Conservation (phyloP, 2,113 vertebrate species). For the Etia nguti region DNA sequence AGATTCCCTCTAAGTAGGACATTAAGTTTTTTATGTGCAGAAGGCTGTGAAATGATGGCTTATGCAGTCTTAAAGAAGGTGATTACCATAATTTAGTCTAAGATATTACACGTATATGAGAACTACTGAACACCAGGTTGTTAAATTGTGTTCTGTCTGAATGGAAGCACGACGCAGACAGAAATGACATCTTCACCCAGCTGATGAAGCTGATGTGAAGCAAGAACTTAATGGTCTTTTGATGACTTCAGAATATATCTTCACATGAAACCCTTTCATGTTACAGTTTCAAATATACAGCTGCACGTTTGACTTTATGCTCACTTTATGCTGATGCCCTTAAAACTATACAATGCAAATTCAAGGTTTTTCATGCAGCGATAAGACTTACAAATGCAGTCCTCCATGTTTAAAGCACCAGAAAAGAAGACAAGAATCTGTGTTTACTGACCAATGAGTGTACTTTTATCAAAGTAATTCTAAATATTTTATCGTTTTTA, state of each 20-base stretch:
- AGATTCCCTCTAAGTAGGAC: background rate
- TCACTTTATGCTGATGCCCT: background rate
- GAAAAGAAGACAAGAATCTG: background rate
- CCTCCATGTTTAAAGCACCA: background rate
- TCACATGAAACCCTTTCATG: background rate
- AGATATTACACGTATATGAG: background rate
- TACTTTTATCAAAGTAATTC: background rate
- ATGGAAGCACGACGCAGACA: background rate
- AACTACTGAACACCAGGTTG: background rate
- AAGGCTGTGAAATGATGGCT: background rate
- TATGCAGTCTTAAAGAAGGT: background rate
- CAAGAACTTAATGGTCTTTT: background rate
- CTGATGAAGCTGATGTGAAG: background rate
- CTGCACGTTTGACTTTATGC: background rate
- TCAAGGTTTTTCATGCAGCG: slow-evolving; percentile 5
- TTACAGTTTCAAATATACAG: background rate
- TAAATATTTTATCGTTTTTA: background rate
- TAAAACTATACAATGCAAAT: background rate
- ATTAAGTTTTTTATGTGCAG: background rate
- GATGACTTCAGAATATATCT: background rate
- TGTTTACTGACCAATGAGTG: slow-evolving; percentile 4
- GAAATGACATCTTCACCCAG: background rate
- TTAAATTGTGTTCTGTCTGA: slow-evolving; percentile 3
- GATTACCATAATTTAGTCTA: slow-evolving; percentile 16
- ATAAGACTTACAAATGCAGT: slow-evolving; percentile 6